Conservation (phyloP, 2,888 invertebrate species). For the Caradrina clavipalpis region DNA sequence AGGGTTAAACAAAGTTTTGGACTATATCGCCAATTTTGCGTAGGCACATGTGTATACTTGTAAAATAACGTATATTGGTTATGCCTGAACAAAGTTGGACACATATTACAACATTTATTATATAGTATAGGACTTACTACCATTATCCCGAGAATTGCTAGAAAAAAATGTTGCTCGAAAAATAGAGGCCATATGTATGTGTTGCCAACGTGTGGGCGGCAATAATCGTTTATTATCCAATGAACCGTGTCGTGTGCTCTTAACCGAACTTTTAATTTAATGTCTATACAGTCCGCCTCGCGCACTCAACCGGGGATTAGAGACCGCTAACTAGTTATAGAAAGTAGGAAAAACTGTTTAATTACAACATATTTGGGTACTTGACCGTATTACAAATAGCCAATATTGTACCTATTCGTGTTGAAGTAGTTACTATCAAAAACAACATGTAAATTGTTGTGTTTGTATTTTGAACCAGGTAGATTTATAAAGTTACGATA, state of each 20-base stretch:
- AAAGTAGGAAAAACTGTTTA: slow-evolving; percentile 7
- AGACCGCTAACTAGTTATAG: slow-evolving; percentile 24
- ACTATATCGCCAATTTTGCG: no score
- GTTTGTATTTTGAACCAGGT: slow-evolving; percentile 34
- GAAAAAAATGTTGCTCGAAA: slow-evolving; percentile 1
- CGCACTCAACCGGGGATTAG: slow-evolving; percentile 26
- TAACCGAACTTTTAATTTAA: slow-evolving; percentile 63
- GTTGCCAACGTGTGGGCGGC: slow-evolving; percentile 44
- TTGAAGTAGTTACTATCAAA: slow-evolving; percentile 4
- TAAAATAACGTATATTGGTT: no score
- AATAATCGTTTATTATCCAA: slow-evolving; percentile 61
- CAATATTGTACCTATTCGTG: slow-evolving; percentile 7
- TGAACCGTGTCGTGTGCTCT: slow-evolving; percentile 60
- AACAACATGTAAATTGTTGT: slow-evolving; percentile 25
- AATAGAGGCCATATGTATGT: slow-evolving; percentile 19
- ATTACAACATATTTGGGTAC: slow-evolving; percentile 1
- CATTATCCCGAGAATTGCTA: slow-evolving; percentile 13
- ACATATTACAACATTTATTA: slow-evolving; percentile 2
- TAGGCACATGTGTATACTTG: no score
- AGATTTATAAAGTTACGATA: slow-evolving; percentile 25
- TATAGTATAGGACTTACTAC: slow-evolving; percentile 18
- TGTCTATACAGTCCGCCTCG: slow-evolving; percentile 31
- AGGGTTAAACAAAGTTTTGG: slow-evolving; percentile 1
- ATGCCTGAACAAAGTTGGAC: background rate
- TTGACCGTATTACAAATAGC: background rate